Percentiles rank a stretch among this genome's conserved stretches.
These are phyloP conservation scores for Aricia agestis DNA, from an alignment of 1,140 invertebrate genomes.

Conservation along the genomic window DNA sequence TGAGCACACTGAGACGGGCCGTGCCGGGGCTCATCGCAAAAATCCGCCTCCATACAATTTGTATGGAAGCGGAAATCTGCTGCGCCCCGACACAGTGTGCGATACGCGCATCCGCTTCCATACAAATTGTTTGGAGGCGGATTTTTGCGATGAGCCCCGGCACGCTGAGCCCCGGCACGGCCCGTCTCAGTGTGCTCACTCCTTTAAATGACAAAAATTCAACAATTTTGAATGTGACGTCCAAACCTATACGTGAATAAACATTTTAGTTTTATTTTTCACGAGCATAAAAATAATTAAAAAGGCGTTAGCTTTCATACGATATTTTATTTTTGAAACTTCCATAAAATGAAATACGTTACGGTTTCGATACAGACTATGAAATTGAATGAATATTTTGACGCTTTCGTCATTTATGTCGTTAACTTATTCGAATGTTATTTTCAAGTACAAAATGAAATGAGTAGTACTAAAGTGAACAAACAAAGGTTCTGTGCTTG, in stretches of 20 bases:
- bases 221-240: neutral
- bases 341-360: neutral
- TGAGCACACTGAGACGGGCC: no score
- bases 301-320: neutral
- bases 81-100: no score
- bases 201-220: neutral
- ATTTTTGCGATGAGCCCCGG: no score
- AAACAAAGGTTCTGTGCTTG: constrained; percentile 45
- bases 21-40: no score
- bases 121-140: no score
- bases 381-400: neutral
- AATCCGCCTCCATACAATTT: no score
- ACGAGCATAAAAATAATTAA: constrained; percentile 1
- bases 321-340: neutral
- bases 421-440: neutral
- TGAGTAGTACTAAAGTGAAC: constrained; percentile 35
- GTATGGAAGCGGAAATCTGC: no score
- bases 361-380: neutral
- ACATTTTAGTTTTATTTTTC: neutral
- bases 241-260: neutral
- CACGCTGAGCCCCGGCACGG: no score
- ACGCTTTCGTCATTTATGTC: neutral
- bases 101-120: no score
- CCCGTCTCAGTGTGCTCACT: no score
- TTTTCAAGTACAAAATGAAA: constrained; percentile 33